A percentile compares a stretch with the other conserved stretches of the same genome.
These are phyloP conservation scores for Poecile atricapillus DNA, from an alignment of 2,113 vertebrate genomes.

Conservation along the genomic window DNA sequence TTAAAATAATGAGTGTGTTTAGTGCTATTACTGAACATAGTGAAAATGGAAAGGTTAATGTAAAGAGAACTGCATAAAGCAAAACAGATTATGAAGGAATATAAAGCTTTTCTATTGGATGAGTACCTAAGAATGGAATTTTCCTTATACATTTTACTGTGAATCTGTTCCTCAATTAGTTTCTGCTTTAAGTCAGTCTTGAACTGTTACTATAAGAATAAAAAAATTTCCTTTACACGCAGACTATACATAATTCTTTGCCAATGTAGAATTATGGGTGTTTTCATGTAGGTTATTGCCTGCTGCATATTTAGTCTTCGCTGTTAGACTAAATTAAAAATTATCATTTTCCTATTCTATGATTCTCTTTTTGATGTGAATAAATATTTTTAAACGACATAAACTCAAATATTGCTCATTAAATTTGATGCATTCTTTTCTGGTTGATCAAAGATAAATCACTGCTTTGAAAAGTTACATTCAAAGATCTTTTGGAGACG, in stretches of 20 bases:
- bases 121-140: neutral
- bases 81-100: neutral
- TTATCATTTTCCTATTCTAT: neutral
- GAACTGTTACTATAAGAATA: neutral
- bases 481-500: neutral
- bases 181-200: neutral
- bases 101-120: neutral
- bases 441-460: neutral
- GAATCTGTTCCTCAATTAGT: neutral
- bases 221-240: neutral
- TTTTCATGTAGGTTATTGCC: neutral
- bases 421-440: neutral
- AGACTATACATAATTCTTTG: neutral
- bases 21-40: neutral
- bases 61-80: neutral
- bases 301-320: neutral
- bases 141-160: neutral
- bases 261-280: neutral
- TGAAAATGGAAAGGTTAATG: neutral
- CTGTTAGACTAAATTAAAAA: neutral
- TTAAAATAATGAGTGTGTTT: neutral
- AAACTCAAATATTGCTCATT: neutral
- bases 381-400: neutral
- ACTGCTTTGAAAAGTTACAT: neutral
- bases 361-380: neutral